A percentile compares a stretch with the other conserved stretches of the same genome.
These are phyloP conservation scores for Scaptomyza reducta DNA, from an alignment of 2,888 invertebrate genomes.

Conservation along the genomic window DNA sequence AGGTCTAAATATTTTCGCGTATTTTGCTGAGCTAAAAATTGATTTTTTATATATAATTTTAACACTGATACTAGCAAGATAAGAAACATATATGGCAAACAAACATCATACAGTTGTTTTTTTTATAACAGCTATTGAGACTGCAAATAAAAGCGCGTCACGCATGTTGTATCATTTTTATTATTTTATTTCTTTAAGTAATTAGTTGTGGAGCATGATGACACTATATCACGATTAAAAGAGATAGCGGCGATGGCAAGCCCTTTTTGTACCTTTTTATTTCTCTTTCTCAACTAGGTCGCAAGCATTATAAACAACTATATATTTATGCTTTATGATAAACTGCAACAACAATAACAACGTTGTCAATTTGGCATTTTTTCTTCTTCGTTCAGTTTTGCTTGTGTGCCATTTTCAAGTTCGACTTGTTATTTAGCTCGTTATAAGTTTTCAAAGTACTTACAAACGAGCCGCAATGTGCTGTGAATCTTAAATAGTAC, in stretches of 20 bases:
- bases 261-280: constrained; percentile 47
- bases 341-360: constrained; percentile 18
- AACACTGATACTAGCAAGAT: neutral
- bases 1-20: too few relatives aligned
- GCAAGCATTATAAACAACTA: constrained; percentile 30
- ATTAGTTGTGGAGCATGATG: constrained; percentile 56
- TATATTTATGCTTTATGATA: constrained; percentile 39
- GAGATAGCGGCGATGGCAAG: constrained; percentile 39
- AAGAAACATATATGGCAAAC: neutral
- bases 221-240: constrained; percentile 45
- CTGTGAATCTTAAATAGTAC: constrained; percentile 46
- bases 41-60: too few relatives aligned
- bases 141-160: constrained; percentile 49
- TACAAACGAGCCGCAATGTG: constrained; percentile 25
- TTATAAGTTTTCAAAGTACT: constrained; percentile 17
- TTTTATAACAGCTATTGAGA: constrained; percentile 22
- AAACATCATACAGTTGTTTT: constrained; percentile 3
- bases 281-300: constrained; percentile 46
- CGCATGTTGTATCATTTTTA: constrained; percentile 49
- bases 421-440: constrained; percentile 45
- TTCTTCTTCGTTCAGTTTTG: constrained; percentile 30
- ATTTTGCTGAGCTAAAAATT: too few relatives aligned
- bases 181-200: constrained; percentile 41
- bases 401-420: constrained; percentile 62
- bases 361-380: constrained; percentile 14